Base-by-base conservation (phyloP, 2,888 invertebrate species). In the Ophion costatus region DNA sequence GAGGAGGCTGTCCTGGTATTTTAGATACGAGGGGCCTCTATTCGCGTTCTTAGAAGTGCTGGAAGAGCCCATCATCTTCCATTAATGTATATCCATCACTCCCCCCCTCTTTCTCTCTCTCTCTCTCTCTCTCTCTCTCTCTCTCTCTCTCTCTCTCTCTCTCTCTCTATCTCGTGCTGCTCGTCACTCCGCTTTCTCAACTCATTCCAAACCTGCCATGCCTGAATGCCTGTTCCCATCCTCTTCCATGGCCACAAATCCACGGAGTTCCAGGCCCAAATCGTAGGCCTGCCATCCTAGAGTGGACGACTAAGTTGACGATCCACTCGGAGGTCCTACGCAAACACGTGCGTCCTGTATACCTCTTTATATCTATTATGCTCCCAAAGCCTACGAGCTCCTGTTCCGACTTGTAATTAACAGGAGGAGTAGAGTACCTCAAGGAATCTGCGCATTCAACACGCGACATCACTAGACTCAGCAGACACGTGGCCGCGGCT, bases 171-270 rank as follows among this genome's bases (percentile, higher is more conserved):
- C 78, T 64, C 80, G n/a, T n/a, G n/a, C n/a, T n/a, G n/a, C n/a
- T n/a, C n/a, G n/a, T n/a, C n/a, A n/a, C 85, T 81, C 86, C 77
- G 84, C 85, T 87, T 87, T 86, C 79, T 69, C 77, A 78, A 69
- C 29, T 29, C 33, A 17, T 71, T 14, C 11, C n/a, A n/a, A 51
- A 22, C 75, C 22, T 51, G 24, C 42, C 45, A 38, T 38, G 38
- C 38, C 38, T 14, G n/a, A 20, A 38, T 73, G 69, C 57, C 17
- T 78, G 38, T 51, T 76, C 51, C 63, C 57, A 22, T 77, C 69
- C 70, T 82, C 74, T 71, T 74, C 9, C 56, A 51, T 73, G 69
- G 75, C 75, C 73, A 84, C 86, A 86, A 90, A 86, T 84, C 87
- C 73, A 76, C 80, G 80, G 11, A 24, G 14, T n/a, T n/a, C 29